Conservation (phyloP, 64 coral and sea anemone species). For the Hydrozoanthus tunicans region DNA sequence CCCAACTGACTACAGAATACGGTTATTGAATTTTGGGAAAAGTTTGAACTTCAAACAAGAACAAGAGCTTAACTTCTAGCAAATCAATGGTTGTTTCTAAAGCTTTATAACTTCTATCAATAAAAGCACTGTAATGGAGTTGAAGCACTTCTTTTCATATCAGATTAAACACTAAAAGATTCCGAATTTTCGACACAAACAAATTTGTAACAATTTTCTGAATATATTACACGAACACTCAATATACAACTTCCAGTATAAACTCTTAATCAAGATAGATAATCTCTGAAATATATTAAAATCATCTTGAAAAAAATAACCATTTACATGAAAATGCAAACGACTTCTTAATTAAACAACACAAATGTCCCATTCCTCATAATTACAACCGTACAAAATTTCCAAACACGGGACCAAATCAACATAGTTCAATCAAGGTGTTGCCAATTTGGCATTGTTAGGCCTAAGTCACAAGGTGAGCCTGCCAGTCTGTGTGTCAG, state of each 20-base stretch:
- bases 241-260: slow-evolving; percentile 17
- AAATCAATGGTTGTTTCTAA: too few species aligned
- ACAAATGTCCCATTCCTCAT: background rate
- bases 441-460: background rate
- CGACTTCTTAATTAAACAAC: background rate
- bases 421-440: slow-evolving; percentile 9
- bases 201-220: background rate
- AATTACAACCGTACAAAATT: slow-evolving; percentile 9
- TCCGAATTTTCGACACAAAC: background rate
- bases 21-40: background rate
- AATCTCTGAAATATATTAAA: slow-evolving; percentile 57
- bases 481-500: slow-evolving; percentile 14
- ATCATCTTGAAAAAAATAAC: slow-evolving; percentile 44
- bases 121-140: too few species aligned
- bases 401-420: slow-evolving; percentile 10
- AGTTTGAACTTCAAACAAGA: background rate
- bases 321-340: slow-evolving; percentile 24
- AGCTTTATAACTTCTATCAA: too few species aligned
- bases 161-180: background rate
- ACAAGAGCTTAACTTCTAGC: too few species aligned
- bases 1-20: too few species aligned
- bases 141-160: background rate
- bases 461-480: slow-evolving; percentile 27
- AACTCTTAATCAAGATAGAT: slow-evolving; percentile 3
- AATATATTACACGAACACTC: slow-evolving; percentile 27